Conservation (phyloP, 1,140 invertebrate genomes). For the Euwallacea fornicatus region DNA sequence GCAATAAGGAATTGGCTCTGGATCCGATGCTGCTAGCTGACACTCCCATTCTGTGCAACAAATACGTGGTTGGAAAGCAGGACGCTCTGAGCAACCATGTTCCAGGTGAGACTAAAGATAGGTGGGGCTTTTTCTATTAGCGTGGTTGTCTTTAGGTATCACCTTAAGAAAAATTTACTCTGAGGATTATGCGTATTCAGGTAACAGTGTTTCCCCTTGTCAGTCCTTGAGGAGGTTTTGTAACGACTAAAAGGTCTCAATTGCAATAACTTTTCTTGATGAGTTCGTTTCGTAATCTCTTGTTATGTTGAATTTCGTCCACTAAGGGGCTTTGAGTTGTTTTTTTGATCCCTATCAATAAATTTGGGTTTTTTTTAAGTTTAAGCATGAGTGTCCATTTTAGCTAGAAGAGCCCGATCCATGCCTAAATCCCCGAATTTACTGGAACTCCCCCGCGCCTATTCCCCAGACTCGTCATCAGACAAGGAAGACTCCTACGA, state of each 20-base stretch:
- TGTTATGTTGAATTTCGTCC: too few species aligned
- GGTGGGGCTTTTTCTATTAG: neutral
- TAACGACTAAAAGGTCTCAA: neutral
- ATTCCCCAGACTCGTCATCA: constrained; percentile 20
- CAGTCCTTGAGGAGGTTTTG: constrained; percentile 2
- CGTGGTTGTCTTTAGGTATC: constrained; percentile 13
- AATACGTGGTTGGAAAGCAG: constrained; percentile 66
- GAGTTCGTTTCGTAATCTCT: too few species aligned
- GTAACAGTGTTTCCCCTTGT: constrained; percentile 12
- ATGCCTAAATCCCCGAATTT: constrained; percentile 43
- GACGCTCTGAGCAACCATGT: constrained; percentile 49
- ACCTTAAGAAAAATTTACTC: constrained; percentile 15
- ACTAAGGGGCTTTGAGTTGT: too few species aligned
- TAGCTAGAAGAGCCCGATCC: constrained; percentile 41
- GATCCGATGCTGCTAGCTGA: constrained; percentile 53
- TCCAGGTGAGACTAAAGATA: constrained; percentile 34
- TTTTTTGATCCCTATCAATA: too few species aligned
- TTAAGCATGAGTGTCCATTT: neutral
- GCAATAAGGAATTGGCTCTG: constrained; percentile 43
- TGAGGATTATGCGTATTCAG: neutral
- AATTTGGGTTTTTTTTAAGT: constrained; percentile 1
- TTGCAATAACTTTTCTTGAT: too few species aligned
- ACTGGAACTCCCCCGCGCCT: constrained; percentile 44
- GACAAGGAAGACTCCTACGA: constrained; percentile 30
- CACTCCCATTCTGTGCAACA: constrained; percentile 70